These are phyloP conservation scores for Centrocercus urophasianus DNA, from an alignment of 2,113 vertebrate genomes.

Conservation along the genomic window DNA sequence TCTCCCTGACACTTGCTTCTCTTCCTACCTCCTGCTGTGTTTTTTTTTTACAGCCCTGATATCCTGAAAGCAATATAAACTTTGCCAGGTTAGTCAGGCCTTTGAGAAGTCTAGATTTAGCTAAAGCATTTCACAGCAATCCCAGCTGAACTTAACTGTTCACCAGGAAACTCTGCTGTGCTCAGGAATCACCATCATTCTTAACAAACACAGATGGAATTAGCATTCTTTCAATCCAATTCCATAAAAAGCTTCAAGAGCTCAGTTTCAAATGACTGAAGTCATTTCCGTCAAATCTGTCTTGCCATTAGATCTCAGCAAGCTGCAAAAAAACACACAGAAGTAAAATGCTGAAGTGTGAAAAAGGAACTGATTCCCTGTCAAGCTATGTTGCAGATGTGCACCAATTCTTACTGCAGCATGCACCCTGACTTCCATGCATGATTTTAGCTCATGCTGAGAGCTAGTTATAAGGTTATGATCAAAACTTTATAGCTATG, in stretches of 20 bases:
- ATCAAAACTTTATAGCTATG: neutral
- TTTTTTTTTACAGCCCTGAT: slow-evolving; percentile 14
- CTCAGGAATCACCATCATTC: slow-evolving; percentile 45
- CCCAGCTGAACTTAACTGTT: neutral
- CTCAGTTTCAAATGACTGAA: slow-evolving; percentile 56
- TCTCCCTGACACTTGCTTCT: slow-evolving; percentile 29
- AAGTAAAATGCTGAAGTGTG: slow-evolving; percentile 63
- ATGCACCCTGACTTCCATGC: neutral
- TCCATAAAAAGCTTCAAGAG: slow-evolving; percentile 63
- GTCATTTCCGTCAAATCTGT: slow-evolving; percentile 47
- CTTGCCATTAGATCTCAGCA: slow-evolving; percentile 39
- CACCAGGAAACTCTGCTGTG: slow-evolving; percentile 50
- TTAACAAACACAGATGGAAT: slow-evolving; percentile 60
- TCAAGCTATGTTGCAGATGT: slow-evolving; percentile 55
- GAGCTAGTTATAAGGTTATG: neutral
- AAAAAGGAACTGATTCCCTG: slow-evolving; percentile 51
- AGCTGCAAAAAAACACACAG: slow-evolving; percentile 40
- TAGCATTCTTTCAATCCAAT: slow-evolving; percentile 54
- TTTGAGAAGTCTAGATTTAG: slow-evolving; percentile 54
- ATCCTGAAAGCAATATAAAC: slow-evolving; percentile 42
- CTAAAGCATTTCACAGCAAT: slow-evolving; percentile 41
- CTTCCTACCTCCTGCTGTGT: slow-evolving; percentile 35
- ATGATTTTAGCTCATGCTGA: slow-evolving; percentile 33
- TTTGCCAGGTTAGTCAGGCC: slow-evolving; percentile 63
- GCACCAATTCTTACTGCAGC: slow-evolving; percentile 25